Evolutionary conservation across 2,888 invertebrate genomes (phyloP), one percentile per base, ranked within the genome.

Genomic region (Eilema griseolum): DNA sequence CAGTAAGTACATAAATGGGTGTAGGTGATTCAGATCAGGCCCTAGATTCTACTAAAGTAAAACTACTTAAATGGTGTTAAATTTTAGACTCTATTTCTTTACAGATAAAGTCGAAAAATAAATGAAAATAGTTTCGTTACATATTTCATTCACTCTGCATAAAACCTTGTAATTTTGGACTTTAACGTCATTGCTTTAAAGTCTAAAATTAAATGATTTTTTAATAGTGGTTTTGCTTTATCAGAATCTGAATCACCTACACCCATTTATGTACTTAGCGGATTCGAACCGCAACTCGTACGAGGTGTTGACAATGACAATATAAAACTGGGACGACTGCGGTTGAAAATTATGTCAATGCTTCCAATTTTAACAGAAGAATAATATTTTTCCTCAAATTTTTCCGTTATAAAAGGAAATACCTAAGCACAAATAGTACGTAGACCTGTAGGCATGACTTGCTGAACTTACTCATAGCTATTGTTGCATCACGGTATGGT

Each of bases 401-500:
- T 67, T 41, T n/a, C 24, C 60, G 26, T 4, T 26, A 28, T 60
- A 14, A 46, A 26, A 28, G 60, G 66, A 41, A 64, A 31, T n/a
- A 41, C n/a, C 0, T 3, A 33, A 61, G 26, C 52, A 23, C 20
- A n/a, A 46, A 12, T 24, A 5, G 3, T 64, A 31, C 26, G 26
- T 26, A 63, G 20, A 28, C 37, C 20, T 24, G 12, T 3, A 23
- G 12, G 23, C 28, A 52, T 61, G 24, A 61, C 46, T 67, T 16
- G 41, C 20, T 10, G 10, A 24, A 20, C 28, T 62, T 67, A 67
- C 11, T 67, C 67, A 67, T 24, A 23, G 3, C 16, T 10, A 7
- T n/a, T 23, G 10, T 37, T 56, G 62, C 56, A 26, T 67, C 33
- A 56, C n/a, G 7, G 56, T 56, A 56, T 67, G 33, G 62, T 62